These are phyloP conservation scores for Himalopsyche phryganea DNA, from an alignment of 1,140 invertebrate genomes.

Conservation along the genomic window DNA sequence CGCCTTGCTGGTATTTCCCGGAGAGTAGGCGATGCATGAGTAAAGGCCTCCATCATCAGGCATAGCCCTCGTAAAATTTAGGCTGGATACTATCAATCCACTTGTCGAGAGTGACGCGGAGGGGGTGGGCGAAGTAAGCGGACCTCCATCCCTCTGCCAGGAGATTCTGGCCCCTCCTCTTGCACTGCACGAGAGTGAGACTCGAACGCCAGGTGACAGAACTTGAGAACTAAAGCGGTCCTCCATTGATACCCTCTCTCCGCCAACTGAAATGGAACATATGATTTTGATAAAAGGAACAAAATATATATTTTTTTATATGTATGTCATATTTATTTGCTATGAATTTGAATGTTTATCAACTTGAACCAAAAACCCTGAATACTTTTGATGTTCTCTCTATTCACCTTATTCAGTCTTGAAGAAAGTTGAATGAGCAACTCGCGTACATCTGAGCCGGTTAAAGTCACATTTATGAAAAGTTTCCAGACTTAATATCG, in stretches of 20 bases:
- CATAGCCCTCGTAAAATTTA: slow-evolving; percentile 16
- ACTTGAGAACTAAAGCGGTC: slow-evolving; percentile 20
- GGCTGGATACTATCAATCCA: slow-evolving; percentile 1
- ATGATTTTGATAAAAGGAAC: too few species aligned
- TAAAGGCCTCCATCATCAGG: slow-evolving; percentile 27
- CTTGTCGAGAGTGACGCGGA: background rate
- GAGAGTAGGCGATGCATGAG: slow-evolving; percentile 17
- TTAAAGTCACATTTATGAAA: too few species aligned
- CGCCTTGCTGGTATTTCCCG: slow-evolving; percentile 9
- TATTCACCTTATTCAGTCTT: too few species aligned
- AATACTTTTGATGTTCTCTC: too few species aligned
- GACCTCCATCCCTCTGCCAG: slow-evolving; percentile 22
- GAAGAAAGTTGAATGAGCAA: too few species aligned
- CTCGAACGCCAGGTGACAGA: slow-evolving; percentile 13
- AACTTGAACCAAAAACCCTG: too few species aligned
- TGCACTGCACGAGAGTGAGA: slow-evolving; percentile 20
- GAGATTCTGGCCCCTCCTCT: slow-evolving; percentile 12
- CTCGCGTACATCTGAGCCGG: too few species aligned
- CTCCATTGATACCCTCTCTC: background rate
- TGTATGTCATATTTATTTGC: too few species aligned
- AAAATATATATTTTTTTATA: too few species aligned
- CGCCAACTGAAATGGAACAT: too few species aligned
- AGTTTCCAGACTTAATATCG: too few species aligned
- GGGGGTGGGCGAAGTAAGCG: slow-evolving; percentile 8
- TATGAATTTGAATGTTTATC: too few species aligned